A percentile compares a stretch with the other conserved stretches of the same genome.
Evolutionary conservation across 1,140 invertebrate species (phyloP).

Genomic region (Micrasema minimum): DNA sequence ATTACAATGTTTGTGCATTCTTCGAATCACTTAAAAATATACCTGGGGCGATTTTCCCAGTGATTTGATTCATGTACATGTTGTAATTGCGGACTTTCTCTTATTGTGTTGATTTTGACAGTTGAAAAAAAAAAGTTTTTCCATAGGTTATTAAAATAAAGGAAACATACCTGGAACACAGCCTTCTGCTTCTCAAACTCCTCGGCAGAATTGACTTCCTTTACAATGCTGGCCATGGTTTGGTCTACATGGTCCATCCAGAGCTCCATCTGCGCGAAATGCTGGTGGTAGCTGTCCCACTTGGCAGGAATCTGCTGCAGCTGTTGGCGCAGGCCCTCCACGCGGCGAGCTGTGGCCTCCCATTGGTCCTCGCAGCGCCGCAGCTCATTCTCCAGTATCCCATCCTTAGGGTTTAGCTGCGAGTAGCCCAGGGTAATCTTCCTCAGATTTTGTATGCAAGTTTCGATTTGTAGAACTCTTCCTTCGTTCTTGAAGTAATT

Average conservation of each 20-base stretch:
- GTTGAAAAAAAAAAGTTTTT: too few relatives aligned
- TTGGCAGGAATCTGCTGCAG: slow-evolving; percentile 89
- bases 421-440: slow-evolving; percentile 74
- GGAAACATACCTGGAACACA: slow-evolving; percentile 81
- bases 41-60: too few relatives aligned
- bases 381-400: slow-evolving; percentile 72
- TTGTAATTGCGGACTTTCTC: too few relatives aligned
- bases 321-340: slow-evolving; percentile 79
- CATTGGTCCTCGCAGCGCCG: slow-evolving; percentile 78
- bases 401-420: slow-evolving; percentile 74
- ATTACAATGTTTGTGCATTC: too few relatives aligned
- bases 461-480: slow-evolving; percentile 76
- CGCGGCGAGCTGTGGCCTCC: slow-evolving; percentile 75
- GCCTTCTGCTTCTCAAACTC: slow-evolving; percentile 90
- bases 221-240: slow-evolving; percentile 82
- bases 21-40: too few relatives aligned
- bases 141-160: too few relatives aligned
- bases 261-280: slow-evolving; percentile 83
- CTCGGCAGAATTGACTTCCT: slow-evolving; percentile 84
- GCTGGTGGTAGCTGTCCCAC: slow-evolving; percentile 87
- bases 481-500: slow-evolving; percentile 79
- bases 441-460: slow-evolving; percentile 79
- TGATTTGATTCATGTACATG: too few relatives aligned
- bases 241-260: slow-evolving; percentile 93
- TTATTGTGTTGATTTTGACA: too few relatives aligned